These are phyloP conservation scores for Echiichthys vipera DNA, from an alignment of 2,797 vertebrate genomes.

Conservation along the genomic window DNA sequence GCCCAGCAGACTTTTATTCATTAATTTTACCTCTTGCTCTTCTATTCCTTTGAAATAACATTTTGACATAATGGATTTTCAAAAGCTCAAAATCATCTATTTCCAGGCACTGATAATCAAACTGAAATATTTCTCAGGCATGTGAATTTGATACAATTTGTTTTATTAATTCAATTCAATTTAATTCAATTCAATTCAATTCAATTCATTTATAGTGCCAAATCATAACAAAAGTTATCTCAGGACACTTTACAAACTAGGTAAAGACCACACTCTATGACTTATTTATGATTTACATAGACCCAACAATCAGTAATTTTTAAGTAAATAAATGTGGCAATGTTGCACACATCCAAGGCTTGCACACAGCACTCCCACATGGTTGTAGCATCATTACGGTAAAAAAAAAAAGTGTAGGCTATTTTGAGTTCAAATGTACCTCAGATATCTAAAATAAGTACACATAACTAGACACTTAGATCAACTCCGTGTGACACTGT, in stretches of 20 bases:
- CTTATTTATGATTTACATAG: no score
- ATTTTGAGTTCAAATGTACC: slow-evolving; percentile 39
- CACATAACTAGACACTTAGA: neutral
- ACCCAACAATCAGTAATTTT: no score
- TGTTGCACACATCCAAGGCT: neutral
- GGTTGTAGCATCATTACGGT: neutral
- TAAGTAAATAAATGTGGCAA: neutral
- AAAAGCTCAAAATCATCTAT: neutral
- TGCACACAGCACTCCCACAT: neutral
- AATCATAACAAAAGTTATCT: no score
- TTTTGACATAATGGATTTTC: neutral
- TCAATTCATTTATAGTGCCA: no score
- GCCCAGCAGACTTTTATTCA: neutral
- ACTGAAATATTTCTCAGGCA: neutral
- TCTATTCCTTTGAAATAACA: neutral
- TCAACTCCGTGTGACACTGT: neutral
- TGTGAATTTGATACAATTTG: neutral
- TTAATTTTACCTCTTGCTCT: neutral
- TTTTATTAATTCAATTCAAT: no score
- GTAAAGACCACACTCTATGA: no score
- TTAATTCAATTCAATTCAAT: no score
- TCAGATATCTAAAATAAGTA: slow-evolving; percentile 41
- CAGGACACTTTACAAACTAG: no score
- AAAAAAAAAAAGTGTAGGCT: neutral
- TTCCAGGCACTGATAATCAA: neutral